phyloP scores from a whole-genome alignment of 2,113 vertebrate species.

The Callipepla squamata region DNA sequence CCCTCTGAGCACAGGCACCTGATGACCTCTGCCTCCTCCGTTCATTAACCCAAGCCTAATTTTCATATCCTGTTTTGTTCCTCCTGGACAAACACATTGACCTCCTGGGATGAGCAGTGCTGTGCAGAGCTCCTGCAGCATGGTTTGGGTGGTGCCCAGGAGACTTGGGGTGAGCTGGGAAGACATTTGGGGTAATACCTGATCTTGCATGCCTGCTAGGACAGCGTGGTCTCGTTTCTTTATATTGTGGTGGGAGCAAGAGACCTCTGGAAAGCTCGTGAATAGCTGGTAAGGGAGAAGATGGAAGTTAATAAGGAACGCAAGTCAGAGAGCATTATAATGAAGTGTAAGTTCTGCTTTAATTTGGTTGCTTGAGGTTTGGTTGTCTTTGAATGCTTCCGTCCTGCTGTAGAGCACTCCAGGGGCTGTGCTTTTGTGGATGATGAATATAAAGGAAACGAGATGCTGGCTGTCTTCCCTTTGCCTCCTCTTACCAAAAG shows the following conservation, averaged over 20 bases:
- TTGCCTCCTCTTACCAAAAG: neutral
- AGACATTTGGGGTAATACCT: neutral
- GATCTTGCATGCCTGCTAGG: neutral
- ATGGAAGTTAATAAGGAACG: too few species aligned
- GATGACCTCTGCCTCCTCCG: neutral
- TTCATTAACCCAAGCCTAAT: neutral
- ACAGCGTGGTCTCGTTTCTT: fast-evolving
- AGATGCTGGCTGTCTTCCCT: neutral
- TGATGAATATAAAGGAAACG: neutral
- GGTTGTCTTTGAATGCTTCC: neutral
- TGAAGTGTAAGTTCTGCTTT: neutral
- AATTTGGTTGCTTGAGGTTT: neutral
- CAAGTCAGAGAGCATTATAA: neutral
- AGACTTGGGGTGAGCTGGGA: neutral
- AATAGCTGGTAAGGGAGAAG: neutral
- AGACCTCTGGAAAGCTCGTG: neutral
- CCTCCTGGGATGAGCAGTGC: neutral
- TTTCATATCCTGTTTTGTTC: neutral
- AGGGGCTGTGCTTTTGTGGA: neutral
- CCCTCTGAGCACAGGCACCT: neutral
- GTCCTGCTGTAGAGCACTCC: neutral
- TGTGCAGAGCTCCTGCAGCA: neutral
- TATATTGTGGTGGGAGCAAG: neutral
- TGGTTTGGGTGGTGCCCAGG: neutral
- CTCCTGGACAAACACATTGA: neutral